These are phyloP conservation scores for Chrysoperla carnea DNA, from an alignment of 1,140 invertebrate genomes.

Conservation along the genomic window DNA sequence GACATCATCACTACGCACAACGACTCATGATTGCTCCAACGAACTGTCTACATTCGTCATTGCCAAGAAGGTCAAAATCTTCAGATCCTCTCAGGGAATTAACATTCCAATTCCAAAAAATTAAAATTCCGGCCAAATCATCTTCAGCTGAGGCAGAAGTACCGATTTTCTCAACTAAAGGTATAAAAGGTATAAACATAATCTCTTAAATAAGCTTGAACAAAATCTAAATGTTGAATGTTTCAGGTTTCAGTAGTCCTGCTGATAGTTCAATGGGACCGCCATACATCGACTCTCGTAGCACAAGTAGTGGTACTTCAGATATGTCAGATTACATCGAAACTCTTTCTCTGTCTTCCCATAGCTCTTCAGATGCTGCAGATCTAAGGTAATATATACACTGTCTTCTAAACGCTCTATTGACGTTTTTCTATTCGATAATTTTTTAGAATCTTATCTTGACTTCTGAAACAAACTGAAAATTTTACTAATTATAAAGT, in stretches of 20 bases:
- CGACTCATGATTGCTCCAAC: constrained; percentile 15
- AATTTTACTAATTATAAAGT: constrained; percentile 2
- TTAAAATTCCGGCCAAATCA: constrained; percentile 43
- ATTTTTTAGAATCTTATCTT: no score
- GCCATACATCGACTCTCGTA: constrained; percentile 40
- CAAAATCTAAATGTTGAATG: background rate
- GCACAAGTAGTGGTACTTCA: constrained; percentile 63
- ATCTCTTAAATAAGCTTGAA: background rate
- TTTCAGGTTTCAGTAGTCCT: constrained; percentile 21
- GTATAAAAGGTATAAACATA: constrained; percentile 26
- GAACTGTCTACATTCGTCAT: constrained; percentile 37
- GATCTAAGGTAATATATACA: constrained; percentile 16
- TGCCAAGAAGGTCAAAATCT: constrained; percentile 55
- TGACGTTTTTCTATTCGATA: no score
- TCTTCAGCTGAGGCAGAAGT: constrained; percentile 58
- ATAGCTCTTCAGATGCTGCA: constrained; percentile 55
- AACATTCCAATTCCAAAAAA: constrained; percentile 48
- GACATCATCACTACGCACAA: constrained; percentile 26
- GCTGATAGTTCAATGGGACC: constrained; percentile 17
- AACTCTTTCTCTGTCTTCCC: constrained; percentile 53
- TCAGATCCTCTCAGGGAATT: constrained; percentile 52
- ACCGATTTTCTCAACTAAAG: constrained; percentile 39
- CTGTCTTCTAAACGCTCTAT: no score
- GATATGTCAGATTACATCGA: constrained; percentile 81
- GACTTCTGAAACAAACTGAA: no score